Evolutionary conservation across 2,797 vertebrate genomes (phyloP).

Genomic region (Peromyscus melanophrys): DNA sequence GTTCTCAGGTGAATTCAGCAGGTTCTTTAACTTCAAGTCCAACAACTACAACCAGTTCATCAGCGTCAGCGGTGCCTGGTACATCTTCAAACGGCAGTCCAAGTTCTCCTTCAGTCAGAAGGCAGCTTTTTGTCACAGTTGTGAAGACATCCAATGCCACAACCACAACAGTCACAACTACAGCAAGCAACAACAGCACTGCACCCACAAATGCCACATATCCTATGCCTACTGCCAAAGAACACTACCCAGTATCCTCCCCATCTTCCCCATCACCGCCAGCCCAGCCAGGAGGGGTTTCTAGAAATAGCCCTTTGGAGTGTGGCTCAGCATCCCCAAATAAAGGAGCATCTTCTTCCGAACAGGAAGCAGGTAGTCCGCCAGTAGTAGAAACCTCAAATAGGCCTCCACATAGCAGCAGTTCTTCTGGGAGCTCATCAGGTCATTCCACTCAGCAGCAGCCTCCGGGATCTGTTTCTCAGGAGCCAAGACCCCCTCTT

Average conservation of each 20-base stretch:
- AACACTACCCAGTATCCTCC: slow-evolving; percentile 92
- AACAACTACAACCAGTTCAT: slow-evolving; percentile 88
- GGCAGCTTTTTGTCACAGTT: slow-evolving; percentile 92
- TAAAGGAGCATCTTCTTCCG: slow-evolving; percentile 88
- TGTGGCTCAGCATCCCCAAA: slow-evolving; percentile 88
- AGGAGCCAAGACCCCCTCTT: slow-evolving; percentile 89
- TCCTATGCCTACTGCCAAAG: slow-evolving; percentile 92
- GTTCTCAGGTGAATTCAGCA: slow-evolving; percentile 91
- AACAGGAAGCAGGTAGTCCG: slow-evolving; percentile 88
- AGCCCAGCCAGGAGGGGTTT: slow-evolving; percentile 87
- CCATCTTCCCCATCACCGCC: slow-evolving; percentile 92
- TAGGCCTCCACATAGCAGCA: slow-evolving; percentile 86
- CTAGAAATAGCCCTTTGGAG: slow-evolving; percentile 90
- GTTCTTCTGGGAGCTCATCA: slow-evolving; percentile 84
- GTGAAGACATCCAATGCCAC: slow-evolving; percentile 92
- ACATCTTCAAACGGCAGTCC: slow-evolving; percentile 89
- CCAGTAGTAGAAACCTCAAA: slow-evolving; percentile 85
- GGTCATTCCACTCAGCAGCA: slow-evolving; percentile 89
- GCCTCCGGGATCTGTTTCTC: slow-evolving; percentile 88
- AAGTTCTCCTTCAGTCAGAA: slow-evolving; percentile 91
- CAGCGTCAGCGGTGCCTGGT: slow-evolving; percentile 90
- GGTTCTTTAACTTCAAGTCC: slow-evolving; percentile 89
- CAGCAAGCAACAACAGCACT: slow-evolving; percentile 91
- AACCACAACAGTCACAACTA: slow-evolving; percentile 91
- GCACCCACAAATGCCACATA: slow-evolving; percentile 91